Evolutionary conservation across 2,888 invertebrate genomes (phyloP).

Genomic region (Stenodema calcarata): DNA sequence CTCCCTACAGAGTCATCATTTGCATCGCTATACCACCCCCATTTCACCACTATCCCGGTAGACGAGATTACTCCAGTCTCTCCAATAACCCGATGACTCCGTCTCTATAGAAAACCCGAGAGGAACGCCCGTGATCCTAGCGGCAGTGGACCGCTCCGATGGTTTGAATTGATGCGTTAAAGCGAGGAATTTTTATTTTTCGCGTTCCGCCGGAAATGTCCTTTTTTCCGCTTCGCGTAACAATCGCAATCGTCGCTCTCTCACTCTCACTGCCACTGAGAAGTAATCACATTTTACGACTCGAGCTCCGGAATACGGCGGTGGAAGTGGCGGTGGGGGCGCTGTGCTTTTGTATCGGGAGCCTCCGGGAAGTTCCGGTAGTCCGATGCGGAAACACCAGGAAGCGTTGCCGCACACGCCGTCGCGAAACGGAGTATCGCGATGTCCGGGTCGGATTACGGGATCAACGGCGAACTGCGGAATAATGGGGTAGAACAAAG

Average conservation of each 20-base stretch:
- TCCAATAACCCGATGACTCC: neutral
- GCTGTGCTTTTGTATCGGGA: neutral
- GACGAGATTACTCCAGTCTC: too few relatives aligned
- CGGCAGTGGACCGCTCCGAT: neutral
- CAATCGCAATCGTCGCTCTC: neutral
- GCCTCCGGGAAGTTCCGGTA: neutral
- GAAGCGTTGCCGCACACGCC: neutral
- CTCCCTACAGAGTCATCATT: too few relatives aligned
- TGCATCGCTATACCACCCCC: constrained; percentile 57
- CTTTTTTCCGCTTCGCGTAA: neutral
- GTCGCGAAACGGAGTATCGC: neutral
- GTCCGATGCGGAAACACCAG: neutral
- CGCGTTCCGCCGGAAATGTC: neutral
- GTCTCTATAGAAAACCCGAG: neutral
- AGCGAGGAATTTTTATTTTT: neutral
- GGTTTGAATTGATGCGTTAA: neutral
- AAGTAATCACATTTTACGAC: neutral
- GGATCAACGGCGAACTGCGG: neutral
- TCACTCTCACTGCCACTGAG: neutral
- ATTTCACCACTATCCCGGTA: too few relatives aligned
- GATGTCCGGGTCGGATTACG: neutral
- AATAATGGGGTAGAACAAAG: neutral
- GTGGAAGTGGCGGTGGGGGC: neutral
- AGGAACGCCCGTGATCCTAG: neutral
- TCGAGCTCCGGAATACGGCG: neutral